Evolutionary conservation across 1,140 invertebrate genomes (phyloP), one percentile per base, ranked within the genome.

Genomic region (Leptinotarsa defecta): DNA sequence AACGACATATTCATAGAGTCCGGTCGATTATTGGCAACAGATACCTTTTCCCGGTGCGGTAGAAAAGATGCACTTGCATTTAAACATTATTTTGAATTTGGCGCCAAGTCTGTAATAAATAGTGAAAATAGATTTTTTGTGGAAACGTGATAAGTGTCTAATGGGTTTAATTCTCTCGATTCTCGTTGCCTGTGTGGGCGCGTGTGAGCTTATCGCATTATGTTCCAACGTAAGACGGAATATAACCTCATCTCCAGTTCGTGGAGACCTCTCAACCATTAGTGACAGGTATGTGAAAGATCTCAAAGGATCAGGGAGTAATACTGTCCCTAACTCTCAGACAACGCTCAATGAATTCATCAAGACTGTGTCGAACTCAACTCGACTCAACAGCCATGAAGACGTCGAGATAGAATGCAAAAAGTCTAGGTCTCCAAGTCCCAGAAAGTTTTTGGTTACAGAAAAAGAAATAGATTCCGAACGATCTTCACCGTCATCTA

Each of bases 111-210:
- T 72, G 43, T 22, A 20, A 52, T 63, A 63, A 49, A 57, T 19
- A n/a, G 13, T 15, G 1, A 17, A 57, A 78, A 68, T 70, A 75
- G 15, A 75, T 48, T 17, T 57, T 20, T 27, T 24, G 57, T 68
- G 64, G 34, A 22, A 34, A n/a, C 71, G 48, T 71, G 74, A 57
- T 57, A n/a, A 57, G 52, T 57, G 52, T 57, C 52, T 43, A 49
- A 92, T 92, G 92, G 92, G 91, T 79, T 84, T 93, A 20, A 83
- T 94, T 74, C 85, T 94, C 65, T 93, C 92, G 13, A 86, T 92
- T 80, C 83, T 94, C 27, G 88, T 94, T 75, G 88, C 91, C n/a
- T 93, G 92, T 81, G 89, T 92, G 22, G 92, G 93, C 70, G 89
- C 91, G 3, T 74, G 92, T 74, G 92, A 94, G 84, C 87, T 92